Conservation (phyloP, 2,888 invertebrate species). For the Dasypogon diadema region DNA sequence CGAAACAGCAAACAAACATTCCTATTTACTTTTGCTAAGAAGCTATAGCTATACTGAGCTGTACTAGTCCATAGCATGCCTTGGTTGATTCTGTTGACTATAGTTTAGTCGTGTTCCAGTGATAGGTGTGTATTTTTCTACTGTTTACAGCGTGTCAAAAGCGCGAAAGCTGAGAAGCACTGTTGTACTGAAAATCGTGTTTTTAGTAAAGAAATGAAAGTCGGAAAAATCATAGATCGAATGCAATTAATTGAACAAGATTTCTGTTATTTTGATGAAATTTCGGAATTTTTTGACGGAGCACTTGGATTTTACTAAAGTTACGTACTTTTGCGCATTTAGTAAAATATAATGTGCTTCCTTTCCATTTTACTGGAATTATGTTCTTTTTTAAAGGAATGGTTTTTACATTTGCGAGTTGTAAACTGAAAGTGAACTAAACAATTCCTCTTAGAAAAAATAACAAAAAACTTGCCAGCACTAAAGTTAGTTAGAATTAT, state of each 20-base stretch:
- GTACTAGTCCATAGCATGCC: constrained; percentile 14
- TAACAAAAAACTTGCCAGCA: constrained; percentile 44
- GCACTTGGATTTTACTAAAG: too few relatives aligned
- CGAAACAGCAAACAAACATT: constrained; percentile 36
- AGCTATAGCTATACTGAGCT: constrained; percentile 31
- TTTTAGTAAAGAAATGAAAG: constrained; percentile 6
- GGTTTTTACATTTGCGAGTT: constrained; percentile 19
- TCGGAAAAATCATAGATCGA: background rate
- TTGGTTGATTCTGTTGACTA: constrained; percentile 12
- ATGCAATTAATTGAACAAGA: constrained; percentile 36
- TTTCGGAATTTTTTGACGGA: background rate
- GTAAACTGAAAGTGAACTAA: background rate
- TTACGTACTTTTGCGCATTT: background rate
- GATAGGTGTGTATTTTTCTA: background rate
- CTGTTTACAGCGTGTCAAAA: constrained; percentile 7
- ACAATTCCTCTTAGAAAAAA: constrained; percentile 4
- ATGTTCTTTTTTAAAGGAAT: constrained; percentile 49
- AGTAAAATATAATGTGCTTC: background rate
- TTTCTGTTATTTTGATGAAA: constrained; percentile 46
- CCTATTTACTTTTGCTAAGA: constrained; percentile 31
- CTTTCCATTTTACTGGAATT: background rate
- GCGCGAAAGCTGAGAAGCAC: constrained; percentile 23
- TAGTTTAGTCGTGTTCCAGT: constrained; percentile 1
- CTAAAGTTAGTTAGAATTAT: constrained; percentile 8
- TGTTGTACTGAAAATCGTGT: constrained; percentile 33